Conservation (phyloP, 2,888 invertebrate species). For the Megastigmus dorsalis region DNA sequence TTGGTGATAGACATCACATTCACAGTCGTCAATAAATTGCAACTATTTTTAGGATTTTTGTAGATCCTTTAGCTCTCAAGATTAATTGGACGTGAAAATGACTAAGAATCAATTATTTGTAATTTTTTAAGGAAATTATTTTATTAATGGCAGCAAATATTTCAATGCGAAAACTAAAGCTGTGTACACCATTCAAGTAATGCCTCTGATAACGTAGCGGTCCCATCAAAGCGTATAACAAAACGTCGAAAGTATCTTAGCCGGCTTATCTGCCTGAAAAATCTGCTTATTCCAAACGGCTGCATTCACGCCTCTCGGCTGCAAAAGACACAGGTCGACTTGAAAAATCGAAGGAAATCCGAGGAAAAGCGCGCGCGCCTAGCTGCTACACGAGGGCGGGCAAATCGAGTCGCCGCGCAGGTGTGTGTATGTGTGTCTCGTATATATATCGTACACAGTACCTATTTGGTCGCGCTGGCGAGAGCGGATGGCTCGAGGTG, state of each 20-base stretch:
- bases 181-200: too few species aligned
- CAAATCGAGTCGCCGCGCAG: conserved; percentile 5
- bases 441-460: too few species aligned
- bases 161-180: too few species aligned
- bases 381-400: background rate
- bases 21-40: conserved; percentile 3
- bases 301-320: conserved; percentile 11
- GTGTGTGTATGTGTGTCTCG: too few species aligned
- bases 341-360: conserved; percentile 13
- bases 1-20: conserved; percentile 11
- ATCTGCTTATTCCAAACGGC: conserved; percentile 3
- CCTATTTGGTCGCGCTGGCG: too few species aligned
- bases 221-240: background rate
- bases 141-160: too few species aligned
- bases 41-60: too few species aligned
- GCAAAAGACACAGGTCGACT: background rate
- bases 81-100: too few species aligned
- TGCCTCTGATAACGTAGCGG: too few species aligned
- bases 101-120: too few species aligned
- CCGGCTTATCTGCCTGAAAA: conserved; percentile 1
- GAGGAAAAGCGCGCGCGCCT: background rate
- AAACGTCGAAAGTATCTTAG: background rate
- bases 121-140: too few species aligned
- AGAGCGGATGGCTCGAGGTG: conserved; percentile 31
- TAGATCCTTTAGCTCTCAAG: too few species aligned